Evolutionary conservation across 2,888 invertebrate species (phyloP).

Genomic region (Carpatolechia fugitivella): DNA sequence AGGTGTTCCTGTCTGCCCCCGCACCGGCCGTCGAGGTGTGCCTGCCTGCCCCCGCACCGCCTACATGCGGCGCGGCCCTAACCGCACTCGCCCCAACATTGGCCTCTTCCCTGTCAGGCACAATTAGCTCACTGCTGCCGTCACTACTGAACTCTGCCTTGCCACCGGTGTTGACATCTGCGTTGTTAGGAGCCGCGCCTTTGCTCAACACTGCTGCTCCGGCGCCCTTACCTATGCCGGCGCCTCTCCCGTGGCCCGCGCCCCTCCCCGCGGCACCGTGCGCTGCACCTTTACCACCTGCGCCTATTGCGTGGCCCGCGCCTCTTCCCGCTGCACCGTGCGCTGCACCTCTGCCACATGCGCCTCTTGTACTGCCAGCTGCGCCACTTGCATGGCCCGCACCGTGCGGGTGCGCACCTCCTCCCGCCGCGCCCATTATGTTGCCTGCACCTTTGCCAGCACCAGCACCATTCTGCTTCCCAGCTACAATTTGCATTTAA

Average conservation of each 20-base stretch:
- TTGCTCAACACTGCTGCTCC: neutral
- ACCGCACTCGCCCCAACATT: neutral
- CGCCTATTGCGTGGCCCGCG: too few species aligned
- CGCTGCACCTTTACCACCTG: too few species aligned
- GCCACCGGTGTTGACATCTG: too few species aligned
- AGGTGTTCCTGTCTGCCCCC: too few species aligned
- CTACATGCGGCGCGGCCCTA: neutral
- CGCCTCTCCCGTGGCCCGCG: too few species aligned
- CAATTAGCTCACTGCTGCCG: neutral
- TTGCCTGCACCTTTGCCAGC: conserved; percentile 18
- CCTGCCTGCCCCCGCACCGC: neutral
- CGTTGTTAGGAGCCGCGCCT: too few species aligned
- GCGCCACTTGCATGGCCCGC: neutral
- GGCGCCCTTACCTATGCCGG: neutral
- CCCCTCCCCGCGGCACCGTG: too few species aligned
- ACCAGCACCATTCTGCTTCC: too few species aligned
- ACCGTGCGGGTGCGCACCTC: too few species aligned
- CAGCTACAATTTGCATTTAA: too few species aligned
- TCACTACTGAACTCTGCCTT: neutral
- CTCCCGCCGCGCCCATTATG: neutral
- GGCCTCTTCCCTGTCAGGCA: neutral
- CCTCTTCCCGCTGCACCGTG: too few species aligned
- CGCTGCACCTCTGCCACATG: neutral
- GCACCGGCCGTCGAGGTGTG: neutral
- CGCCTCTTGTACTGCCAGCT: neutral